phyloP scores from a whole-genome alignment of 1,140 invertebrate species.

The Leucophenga varia region DNA sequence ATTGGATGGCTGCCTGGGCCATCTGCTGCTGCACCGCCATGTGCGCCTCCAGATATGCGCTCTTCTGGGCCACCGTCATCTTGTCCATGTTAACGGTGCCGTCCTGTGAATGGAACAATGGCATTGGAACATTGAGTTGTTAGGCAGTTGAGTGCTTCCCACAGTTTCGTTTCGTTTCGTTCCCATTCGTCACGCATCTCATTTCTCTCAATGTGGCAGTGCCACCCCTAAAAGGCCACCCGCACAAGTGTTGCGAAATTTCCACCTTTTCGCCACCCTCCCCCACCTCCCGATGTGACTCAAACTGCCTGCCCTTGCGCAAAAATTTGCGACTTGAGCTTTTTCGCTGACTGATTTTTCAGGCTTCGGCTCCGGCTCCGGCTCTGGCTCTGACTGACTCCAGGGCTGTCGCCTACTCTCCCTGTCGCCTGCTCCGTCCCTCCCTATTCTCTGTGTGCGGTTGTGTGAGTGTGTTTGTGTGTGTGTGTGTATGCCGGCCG shows the following conservation, averaged over 20 bases:
- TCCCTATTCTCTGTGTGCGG: too few species aligned
- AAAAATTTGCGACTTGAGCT: slow-evolving; percentile 51
- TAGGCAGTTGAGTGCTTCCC: too few species aligned
- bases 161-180: too few species aligned
- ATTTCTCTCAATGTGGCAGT: slow-evolving; percentile 10
- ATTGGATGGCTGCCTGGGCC: slow-evolving; percentile 69
- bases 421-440: not conserved
- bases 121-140: too few species aligned
- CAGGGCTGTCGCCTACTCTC: too few species aligned
- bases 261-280: slow-evolving; percentile 22
- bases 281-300: too few species aligned
- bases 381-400: too few species aligned
- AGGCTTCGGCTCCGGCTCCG: not conserved
- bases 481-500: slow-evolving; percentile 45
- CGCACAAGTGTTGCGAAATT: slow-evolving; percentile 54
- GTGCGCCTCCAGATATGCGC: slow-evolving; percentile 70
- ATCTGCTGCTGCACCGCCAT: slow-evolving; percentile 77
- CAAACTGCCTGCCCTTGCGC: slow-evolving; percentile 51
- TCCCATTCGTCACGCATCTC: slow-evolving; percentile 1
- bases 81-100: slow-evolving; percentile 69
- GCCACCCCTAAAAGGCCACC: slow-evolving; percentile 43
- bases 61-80: slow-evolving; percentile 71
- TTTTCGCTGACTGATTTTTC: slow-evolving; percentile 24
- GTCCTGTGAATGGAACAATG: slow-evolving; percentile 56
- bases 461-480: slow-evolving; percentile 35